Base-by-base conservation (phyloP, 2,888 invertebrate species). In the Eupithecia tripunctaria region DNA sequence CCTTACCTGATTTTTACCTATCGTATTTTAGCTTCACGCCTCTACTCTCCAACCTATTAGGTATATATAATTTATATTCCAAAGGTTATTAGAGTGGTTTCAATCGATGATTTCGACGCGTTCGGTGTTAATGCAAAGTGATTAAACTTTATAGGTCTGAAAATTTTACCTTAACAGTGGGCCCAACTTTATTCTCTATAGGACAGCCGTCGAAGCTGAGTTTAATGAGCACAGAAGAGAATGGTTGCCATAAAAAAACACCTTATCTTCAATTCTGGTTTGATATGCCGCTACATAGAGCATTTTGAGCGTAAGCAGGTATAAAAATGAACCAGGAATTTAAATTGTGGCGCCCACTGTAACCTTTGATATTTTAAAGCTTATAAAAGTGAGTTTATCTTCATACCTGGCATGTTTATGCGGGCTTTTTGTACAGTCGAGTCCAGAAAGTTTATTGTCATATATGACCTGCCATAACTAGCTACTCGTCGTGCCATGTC, bases 311-410 rank as follows among this genome's bases (percentile, higher is more conserved):
- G 29, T 38, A 36, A n/a, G 64, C n/a, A 36, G 32, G 18, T 64
- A 68, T 60, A 60, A 47, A 71, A 68, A 74, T 51, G 51, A 71
- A 59, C 21, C 68, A 65, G 47, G 66, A 74, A 71, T 71, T 74
- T 71, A 71, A 71, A 74, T 71, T 62, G 71, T 68, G 68, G 74
- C 69, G 69, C 67, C 62, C 65, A 68, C 66, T 47, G 67, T 65
- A 60, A 66, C 71, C 67, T 81, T 82, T 85, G 84, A 88, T 90
- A 88, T 89, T 86, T 88, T 85, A 89, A 88, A 88, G 84, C 85
- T 86, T 86, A 87, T 87, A 88, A 85, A 85, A 81, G 81, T 80
- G 80, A 85, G 85, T 89, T 90, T 88, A 89, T 90, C 87, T 89
- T 87, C 83, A 86, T 85, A 85, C 84, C 80, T 84, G 86, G 87